Percentiles rank a stretch among this genome's conserved stretches.
These are phyloP conservation scores for Paragorgia papillata DNA, from an alignment of 92 coral and sea anemone genomes.

Conservation along the genomic window DNA sequence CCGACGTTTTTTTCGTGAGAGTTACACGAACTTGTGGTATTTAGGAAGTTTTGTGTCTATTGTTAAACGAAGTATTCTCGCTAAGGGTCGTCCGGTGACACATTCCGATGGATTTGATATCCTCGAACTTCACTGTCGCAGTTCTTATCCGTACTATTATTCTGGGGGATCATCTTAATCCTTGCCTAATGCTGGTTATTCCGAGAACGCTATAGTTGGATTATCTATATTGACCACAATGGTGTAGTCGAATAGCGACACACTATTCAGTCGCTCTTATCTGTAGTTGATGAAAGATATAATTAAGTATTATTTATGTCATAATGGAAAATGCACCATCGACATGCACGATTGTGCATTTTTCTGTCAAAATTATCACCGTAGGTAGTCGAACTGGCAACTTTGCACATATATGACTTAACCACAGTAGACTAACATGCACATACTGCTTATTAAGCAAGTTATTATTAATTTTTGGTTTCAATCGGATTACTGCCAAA, in stretches of 20 bases:
- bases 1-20: neutral
- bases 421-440: neutral
- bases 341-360: too few species aligned
- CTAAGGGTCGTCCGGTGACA: slow-evolving; percentile 77
- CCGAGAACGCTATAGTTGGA: neutral
- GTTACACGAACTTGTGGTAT: too few species aligned
- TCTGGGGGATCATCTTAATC: neutral
- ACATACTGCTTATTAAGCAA: too few species aligned
- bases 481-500: slow-evolving; percentile 6
- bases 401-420: neutral
- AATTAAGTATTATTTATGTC: too few species aligned
- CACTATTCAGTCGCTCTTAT: neutral
- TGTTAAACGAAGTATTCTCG: slow-evolving; percentile 83
- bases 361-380: too few species aligned
- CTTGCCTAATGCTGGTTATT: slow-evolving; percentile 1
- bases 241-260: neutral
- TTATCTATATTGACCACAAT: neutral
- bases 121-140: neutral
- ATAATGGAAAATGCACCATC: too few species aligned
- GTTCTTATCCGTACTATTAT: neutral
- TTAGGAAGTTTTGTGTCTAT: slow-evolving; percentile 60
- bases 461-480: too few species aligned
- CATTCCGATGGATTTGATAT: slow-evolving; percentile 24
- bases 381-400: neutral
- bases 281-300: too few species aligned